Base-by-base conservation (phyloP, 2,113 vertebrate genomes). In the Myotis yumanensis region DNA sequence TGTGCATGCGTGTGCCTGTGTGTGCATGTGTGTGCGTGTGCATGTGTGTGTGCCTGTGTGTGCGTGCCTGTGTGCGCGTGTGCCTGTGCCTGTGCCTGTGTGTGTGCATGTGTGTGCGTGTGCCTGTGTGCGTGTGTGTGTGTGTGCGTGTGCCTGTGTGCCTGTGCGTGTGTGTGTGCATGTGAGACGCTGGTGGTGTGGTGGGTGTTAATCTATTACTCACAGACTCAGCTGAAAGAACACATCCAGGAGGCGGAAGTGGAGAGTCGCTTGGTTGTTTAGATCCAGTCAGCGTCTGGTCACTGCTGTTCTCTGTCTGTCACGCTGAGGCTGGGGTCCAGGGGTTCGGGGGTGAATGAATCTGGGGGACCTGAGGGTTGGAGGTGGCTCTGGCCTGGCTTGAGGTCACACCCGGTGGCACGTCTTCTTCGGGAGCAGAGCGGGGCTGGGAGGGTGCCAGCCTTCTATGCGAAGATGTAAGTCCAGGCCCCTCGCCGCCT, bases 81-180 rank as follows among this genome's bases (percentile, higher is more conserved):
- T 23, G 64, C 5, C 10, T 2, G 9, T 20, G 32, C n/a, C n/a
- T n/a, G n/a, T n/a, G n/a, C n/a, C n/a, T n/a, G n/a, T 52, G 51
- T 52, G 51, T 52, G 51, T 16, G 51, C 15, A 2, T 16, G 51
- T 52, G 51, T 16, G 37, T 4, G 57, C 57, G 16, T 16, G 51
- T 4, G 4, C 16, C 3, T 46, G 12, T 8, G 15, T 9, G 25
- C 8, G 5, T 4, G 30, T 4, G 4, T 5, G 5, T 40, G 35
- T 48, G 46, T 12, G 46, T 20, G 54, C 20, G 18, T 54, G 5
- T 54, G 54, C n/a, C n/a, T 6, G 6, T 54, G 15, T 9, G 25
- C 8, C 5, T 6, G 30, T 4, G 4, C 5, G 7, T 40, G 35
- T 48, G 48, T 15, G 48, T 23, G 57, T 59, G 22, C 22, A 7